A percentile compares a stretch with the other conserved stretches of the same genome.
Conservation (phyloP, 2,888 invertebrate genomes). For the Drosophila subsilvestris region DNA sequence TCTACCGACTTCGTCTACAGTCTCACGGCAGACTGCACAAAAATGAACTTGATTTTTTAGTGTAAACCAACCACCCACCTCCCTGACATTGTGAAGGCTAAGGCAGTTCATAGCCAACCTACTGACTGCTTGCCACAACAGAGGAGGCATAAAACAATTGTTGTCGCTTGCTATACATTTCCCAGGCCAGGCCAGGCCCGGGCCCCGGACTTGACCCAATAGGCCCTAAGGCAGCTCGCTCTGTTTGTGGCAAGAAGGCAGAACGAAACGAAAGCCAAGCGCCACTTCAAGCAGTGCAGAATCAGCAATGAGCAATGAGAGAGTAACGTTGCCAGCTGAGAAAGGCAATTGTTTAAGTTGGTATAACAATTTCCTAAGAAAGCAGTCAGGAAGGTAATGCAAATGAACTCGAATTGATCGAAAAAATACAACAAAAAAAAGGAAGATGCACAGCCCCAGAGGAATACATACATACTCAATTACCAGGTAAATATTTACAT, state of each 20-base stretch:
- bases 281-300: slow-evolving; percentile 56
- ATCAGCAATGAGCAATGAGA: slow-evolving; percentile 54
- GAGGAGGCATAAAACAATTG: slow-evolving; percentile 62
- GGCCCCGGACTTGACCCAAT: slow-evolving; percentile 71
- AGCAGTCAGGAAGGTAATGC: slow-evolving; percentile 33
- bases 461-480: slow-evolving; percentile 17
- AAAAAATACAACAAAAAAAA: background rate
- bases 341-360: slow-evolving; percentile 1
- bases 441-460: slow-evolving; percentile 30
- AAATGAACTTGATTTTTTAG: slow-evolving; percentile 68
- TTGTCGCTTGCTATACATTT: slow-evolving; percentile 63
- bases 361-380: slow-evolving; percentile 11
- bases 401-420: slow-evolving; percentile 43
- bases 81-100: slow-evolving; percentile 29
- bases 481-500: slow-evolving; percentile 34
- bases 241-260: background rate
- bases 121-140: no score
- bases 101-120: slow-evolving; percentile 28
- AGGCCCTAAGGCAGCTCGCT: slow-evolving; percentile 55
- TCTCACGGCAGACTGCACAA: slow-evolving; percentile 57
- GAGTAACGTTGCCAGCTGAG: slow-evolving; percentile 16
- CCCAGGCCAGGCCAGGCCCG: no score
- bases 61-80: slow-evolving; percentile 10
- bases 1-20: slow-evolving; percentile 12
- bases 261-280: slow-evolving; percentile 37